These are phyloP conservation scores for Papilio polyxenes DNA, from an alignment of 1,140 invertebrate genomes.

Conservation along the genomic window DNA sequence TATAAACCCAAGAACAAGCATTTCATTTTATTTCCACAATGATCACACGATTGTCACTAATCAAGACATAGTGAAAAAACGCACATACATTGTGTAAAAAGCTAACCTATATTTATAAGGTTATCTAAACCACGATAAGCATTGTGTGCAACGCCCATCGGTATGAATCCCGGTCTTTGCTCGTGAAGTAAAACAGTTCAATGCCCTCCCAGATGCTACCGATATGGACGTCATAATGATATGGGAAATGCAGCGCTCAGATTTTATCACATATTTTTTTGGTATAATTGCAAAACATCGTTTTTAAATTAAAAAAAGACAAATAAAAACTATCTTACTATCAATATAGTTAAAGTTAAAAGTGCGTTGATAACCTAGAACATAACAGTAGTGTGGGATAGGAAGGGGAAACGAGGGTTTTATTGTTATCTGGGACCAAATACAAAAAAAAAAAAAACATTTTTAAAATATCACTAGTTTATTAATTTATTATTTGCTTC, in stretches of 20 bases:
- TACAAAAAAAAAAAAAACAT: no score
- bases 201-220: not conserved
- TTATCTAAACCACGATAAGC: conserved; percentile 14
- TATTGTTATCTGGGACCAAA: no score
- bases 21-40: not conserved
- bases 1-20: not conserved
- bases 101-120: conserved; percentile 11
- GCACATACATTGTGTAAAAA: conserved; percentile 1
- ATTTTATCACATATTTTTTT: not conserved
- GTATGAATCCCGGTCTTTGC: not conserved
- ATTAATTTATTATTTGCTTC: no score
- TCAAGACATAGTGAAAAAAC: not conserved
- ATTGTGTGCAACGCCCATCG: conserved; percentile 20
- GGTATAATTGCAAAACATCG: not conserved
- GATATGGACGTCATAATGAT: conserved; percentile 15
- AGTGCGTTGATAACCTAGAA: not conserved
- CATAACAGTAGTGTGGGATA: not conserved
- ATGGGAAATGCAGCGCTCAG: not conserved
- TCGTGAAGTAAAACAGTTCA: conserved; percentile 11
- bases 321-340: not conserved
- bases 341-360: not conserved
- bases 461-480: no score
- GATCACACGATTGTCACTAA: not conserved
- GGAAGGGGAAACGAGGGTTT: no score
- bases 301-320: conserved; percentile 8